phyloP scores from a whole-genome alignment of 2,113 vertebrate species.

The Silurus asotus region DNA sequence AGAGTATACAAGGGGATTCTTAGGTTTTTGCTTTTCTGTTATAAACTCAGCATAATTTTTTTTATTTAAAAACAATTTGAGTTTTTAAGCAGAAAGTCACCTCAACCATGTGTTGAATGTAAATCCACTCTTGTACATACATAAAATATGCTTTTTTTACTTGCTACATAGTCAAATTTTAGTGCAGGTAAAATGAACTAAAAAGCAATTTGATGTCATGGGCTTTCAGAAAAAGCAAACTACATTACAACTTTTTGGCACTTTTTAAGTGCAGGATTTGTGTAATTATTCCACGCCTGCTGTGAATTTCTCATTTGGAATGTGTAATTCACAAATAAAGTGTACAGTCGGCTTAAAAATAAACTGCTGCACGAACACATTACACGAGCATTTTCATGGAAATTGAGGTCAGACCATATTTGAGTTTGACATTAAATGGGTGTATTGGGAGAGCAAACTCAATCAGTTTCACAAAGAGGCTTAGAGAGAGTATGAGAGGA shows the following conservation, averaged over 20 bases:
- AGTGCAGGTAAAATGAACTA: not conserved
- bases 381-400: slow-evolving; percentile 55
- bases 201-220: not conserved
- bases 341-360: slow-evolving; percentile 43
- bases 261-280: slow-evolving; percentile 1
- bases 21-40: not conserved
- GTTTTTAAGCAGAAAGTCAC: not conserved
- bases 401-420: slow-evolving; percentile 62
- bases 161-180: not conserved
- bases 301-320: slow-evolving; percentile 37
- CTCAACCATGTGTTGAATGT: not conserved
- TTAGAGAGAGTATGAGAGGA: slow-evolving; percentile 50
- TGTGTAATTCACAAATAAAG: slow-evolving; percentile 35
- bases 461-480: slow-evolving; percentile 65
- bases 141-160: not conserved
- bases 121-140: not conserved
- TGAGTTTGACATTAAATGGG: slow-evolving; percentile 71
- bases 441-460: slow-evolving; percentile 61
- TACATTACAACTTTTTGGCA: slow-evolving; percentile 8
- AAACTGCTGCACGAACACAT: slow-evolving; percentile 50
- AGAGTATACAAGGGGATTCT: not conserved
- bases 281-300: slow-evolving; percentile 23
- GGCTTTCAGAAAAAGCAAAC: not conserved
- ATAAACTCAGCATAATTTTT: not conserved
- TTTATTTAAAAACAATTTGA: not conserved